These are phyloP conservation scores for Archilochus colubris DNA, from an alignment of 2,113 vertebrate species.

Conservation along the genomic window DNA sequence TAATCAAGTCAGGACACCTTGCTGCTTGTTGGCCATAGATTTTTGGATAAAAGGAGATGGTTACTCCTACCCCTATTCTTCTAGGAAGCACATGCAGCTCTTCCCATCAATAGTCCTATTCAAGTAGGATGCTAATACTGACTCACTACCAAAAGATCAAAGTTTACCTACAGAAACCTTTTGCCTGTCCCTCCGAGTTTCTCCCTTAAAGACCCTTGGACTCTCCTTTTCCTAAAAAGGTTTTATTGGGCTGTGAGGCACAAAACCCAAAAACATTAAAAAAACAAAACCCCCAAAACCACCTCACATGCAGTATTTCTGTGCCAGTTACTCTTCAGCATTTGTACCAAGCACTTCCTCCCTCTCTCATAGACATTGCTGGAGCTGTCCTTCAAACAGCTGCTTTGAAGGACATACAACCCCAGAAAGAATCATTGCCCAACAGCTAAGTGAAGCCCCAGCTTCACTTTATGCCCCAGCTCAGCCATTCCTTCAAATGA, in stretches of 20 bases:
- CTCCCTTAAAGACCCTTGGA: not conserved
- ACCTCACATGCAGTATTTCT: not conserved
- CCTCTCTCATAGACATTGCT: not conserved
- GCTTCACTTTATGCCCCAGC: not conserved
- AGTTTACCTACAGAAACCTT: not conserved
- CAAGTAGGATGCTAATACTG: not conserved
- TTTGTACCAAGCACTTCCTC: not conserved
- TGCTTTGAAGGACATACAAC: not conserved
- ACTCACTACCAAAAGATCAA: not conserved
- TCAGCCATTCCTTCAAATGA: not conserved
- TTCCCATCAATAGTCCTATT: not conserved
- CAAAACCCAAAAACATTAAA: not conserved
- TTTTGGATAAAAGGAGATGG: not conserved
- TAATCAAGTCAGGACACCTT: not conserved
- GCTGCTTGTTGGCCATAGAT: not conserved
- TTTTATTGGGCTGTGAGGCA: not conserved
- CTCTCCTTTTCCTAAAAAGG: not conserved
- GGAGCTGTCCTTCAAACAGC: not conserved
- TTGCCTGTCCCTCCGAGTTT: not conserved
- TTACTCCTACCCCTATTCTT: not conserved
- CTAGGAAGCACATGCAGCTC: not conserved
- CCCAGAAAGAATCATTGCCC: not conserved
- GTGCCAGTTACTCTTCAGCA: not conserved
- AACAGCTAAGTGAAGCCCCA: not conserved
- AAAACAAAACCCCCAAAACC: too few species aligned